Base-by-base conservation (phyloP, 2,888 invertebrate genomes). In the Lampropteryx suffumata region DNA sequence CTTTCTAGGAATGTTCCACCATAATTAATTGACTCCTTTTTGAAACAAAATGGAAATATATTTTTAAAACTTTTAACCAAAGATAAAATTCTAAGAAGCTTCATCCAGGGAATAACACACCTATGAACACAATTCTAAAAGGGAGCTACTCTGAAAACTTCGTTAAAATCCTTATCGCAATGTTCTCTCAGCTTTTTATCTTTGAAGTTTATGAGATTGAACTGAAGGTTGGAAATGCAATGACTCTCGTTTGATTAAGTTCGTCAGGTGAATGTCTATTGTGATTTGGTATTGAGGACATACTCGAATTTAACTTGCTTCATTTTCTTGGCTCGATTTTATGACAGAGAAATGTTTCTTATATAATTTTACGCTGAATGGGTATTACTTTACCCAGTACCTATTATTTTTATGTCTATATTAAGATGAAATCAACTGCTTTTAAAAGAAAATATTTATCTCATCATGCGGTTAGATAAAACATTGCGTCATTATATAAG, bases 81-180 rank as follows among this genome's bases (percentile, higher is more conserved):
- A n/a, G n/a, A n/a, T n/a, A n/a, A n/a, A 39, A 7, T 12, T 32
- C 12, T 26, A 13, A 2, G 3, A 7, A 9, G 39, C n/a, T 17
- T 2, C 7, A 40, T 47, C 40, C 7, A 41, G 5, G 5, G 13
- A 14, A 37, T 6, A 14, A 8, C 6, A 36, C 11, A 12, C 26
- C 42, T 32, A 21, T 9, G 32, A 1, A 9, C 3, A 28, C 27
- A 24, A 42, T 49, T 42, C 32, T 47, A 37, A 41, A 42, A 26
- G 40, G 17, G 50, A 46, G 41, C 40, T 46, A 46, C 44, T 51
- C 27, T 41, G 46, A 37, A 46, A 51, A 42, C 33, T 51, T 51
- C 41, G 50, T 51, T 37, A 46, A 51, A 37, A 44, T 51, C 42
- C 41, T 51, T 46, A 51, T 46, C 45, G 26, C 45, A 30, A 26